Evolutionary conservation across 2,888 invertebrate genomes (phyloP), one percentile per base, ranked within the genome.

Genomic region (Druceiella hillmani): DNA sequence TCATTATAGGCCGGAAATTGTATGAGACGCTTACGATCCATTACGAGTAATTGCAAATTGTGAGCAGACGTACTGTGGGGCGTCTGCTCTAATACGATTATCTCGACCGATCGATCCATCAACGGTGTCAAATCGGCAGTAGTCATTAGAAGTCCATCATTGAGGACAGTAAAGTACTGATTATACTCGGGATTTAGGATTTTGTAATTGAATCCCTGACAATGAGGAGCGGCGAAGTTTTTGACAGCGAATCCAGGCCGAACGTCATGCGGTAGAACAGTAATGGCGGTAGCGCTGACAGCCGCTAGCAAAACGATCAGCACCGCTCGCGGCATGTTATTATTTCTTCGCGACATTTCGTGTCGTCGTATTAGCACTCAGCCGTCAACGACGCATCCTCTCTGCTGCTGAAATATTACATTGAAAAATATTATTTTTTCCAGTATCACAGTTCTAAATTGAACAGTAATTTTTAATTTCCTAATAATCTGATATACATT

Each of bases 141-240:
- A 29, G 91, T 91, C 90, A 92, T 93, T 39, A 93, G 81, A 38
- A 90, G 78, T 34, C 92, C 92, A 61, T 90, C 86, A 49, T 84
- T 82, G 39, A 92, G 76, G 48, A 92, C 82, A 6, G 92, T 86
- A 63, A 93, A 92, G 64, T 83, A 91, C 49, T 87, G 80, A 30
- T 86, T 83, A 60, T 80, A 87, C 46, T 84, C 87, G 33, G 85
- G 87, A 55, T 89, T 86, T 54, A 88, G 65, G 48, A 86, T 70
- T 46, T 75, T 77, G 58, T 78, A 83, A 45, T 75, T 74, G 43
- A 74, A 62, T 38, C 76, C 72, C 54, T 75, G 72, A 35, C 66
- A 68, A 48, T 65, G 73, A 55, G 72, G 72, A 48, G 73, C 70
- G 49, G 75, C 71, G 64, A 90, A 87, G 56, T 85, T 82, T 59